Percentiles rank a stretch among this genome's conserved stretches.
Conservation (phyloP, 2,888 invertebrate genomes). For the Spialia ferax region DNA sequence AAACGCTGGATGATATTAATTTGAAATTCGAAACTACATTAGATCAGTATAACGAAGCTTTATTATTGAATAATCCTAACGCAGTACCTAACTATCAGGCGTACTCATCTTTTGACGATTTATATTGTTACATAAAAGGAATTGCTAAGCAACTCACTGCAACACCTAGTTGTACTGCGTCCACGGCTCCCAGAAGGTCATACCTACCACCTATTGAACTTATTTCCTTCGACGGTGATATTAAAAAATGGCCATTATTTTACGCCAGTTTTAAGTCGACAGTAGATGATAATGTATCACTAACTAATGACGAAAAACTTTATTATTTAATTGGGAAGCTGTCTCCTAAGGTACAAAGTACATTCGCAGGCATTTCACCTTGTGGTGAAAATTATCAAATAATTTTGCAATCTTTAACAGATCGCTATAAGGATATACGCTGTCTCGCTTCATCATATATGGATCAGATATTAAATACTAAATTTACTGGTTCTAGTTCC, state of each 20-base stretch:
- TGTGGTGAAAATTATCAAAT: slow-evolving; percentile 2
- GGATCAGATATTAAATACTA: neutral
- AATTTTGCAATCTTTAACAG: neutral
- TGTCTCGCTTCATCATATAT: slow-evolving; percentile 5
- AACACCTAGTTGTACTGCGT: neutral
- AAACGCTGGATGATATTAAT: neutral
- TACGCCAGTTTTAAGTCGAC: neutral
- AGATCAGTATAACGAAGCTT: neutral
- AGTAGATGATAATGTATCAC: neutral
- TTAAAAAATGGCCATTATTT: slow-evolving; percentile 6
- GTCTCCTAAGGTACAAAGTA: neutral
- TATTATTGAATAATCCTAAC: neutral
- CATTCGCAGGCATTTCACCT: slow-evolving; percentile 1
- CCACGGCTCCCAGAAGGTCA: neutral
- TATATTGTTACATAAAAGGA: neutral
- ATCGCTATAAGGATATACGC: neutral
- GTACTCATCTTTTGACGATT: neutral
- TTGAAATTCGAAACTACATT: neutral
- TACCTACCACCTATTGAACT: neutral
- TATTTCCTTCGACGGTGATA: neutral
- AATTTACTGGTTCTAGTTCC: neutral
- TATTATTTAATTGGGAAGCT: neutral
- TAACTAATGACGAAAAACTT: slow-evolving; percentile 1
- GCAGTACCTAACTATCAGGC: neutral
- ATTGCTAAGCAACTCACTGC: neutral